Conservation (phyloP, 2,113 vertebrate species). For the Bungarus multicinctus region DNA sequence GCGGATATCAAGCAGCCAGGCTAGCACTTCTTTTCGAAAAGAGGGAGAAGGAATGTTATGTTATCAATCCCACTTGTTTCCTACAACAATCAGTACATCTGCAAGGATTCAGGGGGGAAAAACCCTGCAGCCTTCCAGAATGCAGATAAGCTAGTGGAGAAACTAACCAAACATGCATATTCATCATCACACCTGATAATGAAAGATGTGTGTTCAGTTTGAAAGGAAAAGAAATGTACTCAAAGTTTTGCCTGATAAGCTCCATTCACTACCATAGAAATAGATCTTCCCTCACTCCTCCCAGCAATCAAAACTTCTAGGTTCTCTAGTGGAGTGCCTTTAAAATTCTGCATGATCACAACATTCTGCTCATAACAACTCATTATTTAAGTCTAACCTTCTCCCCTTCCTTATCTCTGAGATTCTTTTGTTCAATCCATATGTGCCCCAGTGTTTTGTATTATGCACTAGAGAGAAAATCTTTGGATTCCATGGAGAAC, state of each 20-base stretch:
- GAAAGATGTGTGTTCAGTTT: neutral
- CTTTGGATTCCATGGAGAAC: neutral
- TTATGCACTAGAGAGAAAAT: constrained; percentile 39
- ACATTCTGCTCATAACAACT: neutral
- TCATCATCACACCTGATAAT: neutral
- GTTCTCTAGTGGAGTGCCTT: neutral
- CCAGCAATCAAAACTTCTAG: neutral
- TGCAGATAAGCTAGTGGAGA: neutral
- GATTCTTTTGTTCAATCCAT: neutral
- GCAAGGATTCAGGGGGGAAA: neutral
- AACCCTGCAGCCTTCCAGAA: neutral
- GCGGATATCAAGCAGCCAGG: neutral
- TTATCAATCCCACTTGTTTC: neutral
- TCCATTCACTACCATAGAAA: neutral
- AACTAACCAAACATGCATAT: constrained; percentile 36
- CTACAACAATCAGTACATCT: neutral
- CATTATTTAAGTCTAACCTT: neutral
- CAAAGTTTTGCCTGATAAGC: neutral
- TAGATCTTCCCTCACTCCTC: neutral
- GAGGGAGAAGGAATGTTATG: neutral
- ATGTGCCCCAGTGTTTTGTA: neutral
- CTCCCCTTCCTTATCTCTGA: neutral
- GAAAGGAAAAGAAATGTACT: neutral
- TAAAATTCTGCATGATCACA: neutral
- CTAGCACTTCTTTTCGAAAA: neutral